Evolutionary conservation across 2,113 vertebrate genomes (phyloP).

Genomic region (Nothoprocta pentlandii): DNA sequence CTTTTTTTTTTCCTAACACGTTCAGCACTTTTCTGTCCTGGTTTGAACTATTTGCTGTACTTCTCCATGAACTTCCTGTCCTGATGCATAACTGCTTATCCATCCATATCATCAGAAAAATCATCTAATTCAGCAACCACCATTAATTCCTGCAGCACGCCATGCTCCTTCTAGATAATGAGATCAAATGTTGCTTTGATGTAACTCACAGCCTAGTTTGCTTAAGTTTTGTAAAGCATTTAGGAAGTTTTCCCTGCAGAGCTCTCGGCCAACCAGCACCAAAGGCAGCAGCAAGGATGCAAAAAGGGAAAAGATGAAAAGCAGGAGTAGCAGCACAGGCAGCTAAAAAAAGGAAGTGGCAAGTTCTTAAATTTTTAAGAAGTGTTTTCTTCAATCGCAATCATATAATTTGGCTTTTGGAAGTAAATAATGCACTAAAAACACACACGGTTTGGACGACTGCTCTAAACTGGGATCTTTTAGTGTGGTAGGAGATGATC

Average conservation of each 20-base stretch:
- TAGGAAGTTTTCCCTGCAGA: slow-evolving; percentile 23
- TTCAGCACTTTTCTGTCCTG: background rate
- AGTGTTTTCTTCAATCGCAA: background rate
- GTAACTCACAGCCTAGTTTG: slow-evolving; percentile 18
- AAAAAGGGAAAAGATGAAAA: background rate
- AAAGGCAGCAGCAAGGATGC: slow-evolving; percentile 9
- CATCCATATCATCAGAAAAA: background rate
- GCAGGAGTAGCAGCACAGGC: background rate
- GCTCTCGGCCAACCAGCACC: background rate
- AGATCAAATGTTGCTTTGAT: slow-evolving; percentile 6
- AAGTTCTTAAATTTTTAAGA: background rate
- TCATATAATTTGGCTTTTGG: background rate
- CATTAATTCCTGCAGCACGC: background rate
- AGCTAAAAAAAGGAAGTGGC: background rate
- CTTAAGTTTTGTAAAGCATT: slow-evolving; percentile 23
- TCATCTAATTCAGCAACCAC: background rate
- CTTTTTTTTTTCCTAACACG: background rate
- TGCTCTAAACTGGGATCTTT: background rate
- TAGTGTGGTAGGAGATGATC: background rate
- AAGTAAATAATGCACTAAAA: background rate
- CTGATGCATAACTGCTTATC: background rate
- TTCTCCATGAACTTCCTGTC: background rate
- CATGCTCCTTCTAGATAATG: background rate
- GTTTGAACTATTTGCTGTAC: background rate
- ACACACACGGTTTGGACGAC: background rate